Conservation (phyloP, 2,797 vertebrate species). For the Darevskia nairensis region DNA sequence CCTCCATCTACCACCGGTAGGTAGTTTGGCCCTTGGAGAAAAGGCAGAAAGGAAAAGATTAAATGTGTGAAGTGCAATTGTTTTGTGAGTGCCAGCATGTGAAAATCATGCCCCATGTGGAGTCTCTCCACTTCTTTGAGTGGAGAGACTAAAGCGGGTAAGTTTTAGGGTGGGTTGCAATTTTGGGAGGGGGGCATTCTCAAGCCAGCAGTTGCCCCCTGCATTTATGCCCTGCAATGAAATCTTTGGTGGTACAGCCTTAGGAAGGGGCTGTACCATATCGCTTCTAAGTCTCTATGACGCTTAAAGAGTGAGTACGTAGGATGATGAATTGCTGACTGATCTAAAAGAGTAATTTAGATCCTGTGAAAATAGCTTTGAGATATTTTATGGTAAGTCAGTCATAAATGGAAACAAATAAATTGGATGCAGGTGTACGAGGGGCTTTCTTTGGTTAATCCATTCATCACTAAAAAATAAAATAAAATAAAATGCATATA, state of each 20-base stretch:
- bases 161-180: neutral
- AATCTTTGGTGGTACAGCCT: neutral
- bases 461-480: neutral
- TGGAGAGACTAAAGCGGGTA: too few species aligned
- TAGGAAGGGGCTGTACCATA: neutral
- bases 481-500: neutral
- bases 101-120: neutral
- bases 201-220: too few species aligned
- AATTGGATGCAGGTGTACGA: too few species aligned
- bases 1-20: neutral
- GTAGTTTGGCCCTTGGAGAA: neutral
- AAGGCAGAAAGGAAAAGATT: neutral
- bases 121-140: neutral
- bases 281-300: neutral
- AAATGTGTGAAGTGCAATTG: neutral
- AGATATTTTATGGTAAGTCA: too few species aligned
- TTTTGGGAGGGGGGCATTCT: neutral
- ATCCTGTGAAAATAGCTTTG: neutral
- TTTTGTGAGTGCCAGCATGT: neutral
- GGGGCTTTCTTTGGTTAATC: neutral
- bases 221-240: neutral
- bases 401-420: neutral
- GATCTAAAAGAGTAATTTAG: too few species aligned
- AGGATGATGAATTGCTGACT: neutral
- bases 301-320: neutral